Evolutionary conservation across 2,888 invertebrate genomes (phyloP), one percentile per base, ranked within the genome.

Genomic region (Brenthis daphne): DNA sequence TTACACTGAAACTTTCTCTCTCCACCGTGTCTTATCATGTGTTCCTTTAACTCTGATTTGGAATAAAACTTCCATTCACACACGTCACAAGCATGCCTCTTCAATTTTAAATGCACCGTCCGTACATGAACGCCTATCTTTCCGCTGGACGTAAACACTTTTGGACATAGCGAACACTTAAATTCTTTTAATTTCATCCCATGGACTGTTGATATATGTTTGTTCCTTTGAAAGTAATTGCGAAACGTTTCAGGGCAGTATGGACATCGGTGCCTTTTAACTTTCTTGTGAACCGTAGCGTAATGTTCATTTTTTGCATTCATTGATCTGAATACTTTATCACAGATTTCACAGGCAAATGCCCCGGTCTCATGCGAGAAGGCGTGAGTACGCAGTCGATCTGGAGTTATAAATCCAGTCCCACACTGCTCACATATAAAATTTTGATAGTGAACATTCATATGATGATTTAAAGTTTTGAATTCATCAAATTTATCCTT

Each of bases 61-160:
- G 93, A 92, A 73, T 93, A 94, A 75, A 94, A 94, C 65, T 90
- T 89, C 85, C 93, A 93, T 12, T 93, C 93, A 57, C 94, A 94
- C 0, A 92, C 79, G 13, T 88, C 84, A 65, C 94, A 94, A 0
- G 88, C 79, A 55, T 89, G 88, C 5, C 92, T 74, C 69, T 91
- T 92, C 64, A 87, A 74, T 69, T 92, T 93, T 20, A 94, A 82
- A 78, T 94, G 94, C 0, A 93, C 87, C 0, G 87, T 84, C 8
- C 83, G 79, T 0, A 89, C 76, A 64, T 92, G 92, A 0, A 85
- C 85, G 0, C 87, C 85, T 4, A 90, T 76, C 69, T 90, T 90
- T 0, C 91, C 91, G 64, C 90, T 90, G 0, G 84, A 70, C 0
- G 82, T 85, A 58, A 91, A 92, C 0, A 90, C 86, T 79, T 85